Evolutionary conservation across 2,888 invertebrate genomes (phyloP), one percentile per base, ranked within the genome.

Genomic region (Harpagoxenus sublaevis): DNA sequence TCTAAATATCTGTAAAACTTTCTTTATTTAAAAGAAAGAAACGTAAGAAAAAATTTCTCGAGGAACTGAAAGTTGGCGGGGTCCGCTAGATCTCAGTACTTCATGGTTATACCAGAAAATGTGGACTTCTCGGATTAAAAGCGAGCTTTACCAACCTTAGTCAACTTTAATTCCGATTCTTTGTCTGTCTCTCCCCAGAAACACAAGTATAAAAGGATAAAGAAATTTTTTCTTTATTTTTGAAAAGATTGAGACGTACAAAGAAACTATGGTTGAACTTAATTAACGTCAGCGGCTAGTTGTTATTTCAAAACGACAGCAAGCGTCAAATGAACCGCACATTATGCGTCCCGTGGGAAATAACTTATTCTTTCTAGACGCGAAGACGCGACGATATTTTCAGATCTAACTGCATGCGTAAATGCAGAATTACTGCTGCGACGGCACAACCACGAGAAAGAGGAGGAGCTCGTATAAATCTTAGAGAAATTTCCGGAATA

Each of bases 91-190:
- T 78, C 12, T 28, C 68, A 31, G 15, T 35, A 48, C 35, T 68
- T 55, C 23, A 23, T 68, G n/a, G 28, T 78, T 78, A 42, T 39
- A 42, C 28, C 39, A 53, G 53, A 78, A 66, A 68, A 51, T 51
- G 39, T 53, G 18, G 28, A 42, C 42, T 42, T 42, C 28, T 42
- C 12, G 78, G 42, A 68, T 78, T 68, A 68, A 60, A 12, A 53
- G 55, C 42, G 39, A 28, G 53, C 66, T 68, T 53, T n/a, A 35
- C 23, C 23, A 15, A 42, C 68, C 51, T 77, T 35, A 39, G 75
- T 51, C 39, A 68, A 68, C 78, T 78, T 68, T 78, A 78, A 55
- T 78, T 68, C 68, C 42, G 28, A 53, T 18, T 31, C 53, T 68
- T 68, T 42, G 65, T 53, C 65, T 42, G 63, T 63, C 63, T 66